Evolutionary conservation across 2,113 vertebrate species (phyloP), one percentile per base, ranked within the genome.

Genomic region (Thryonomys swinderianus): DNA sequence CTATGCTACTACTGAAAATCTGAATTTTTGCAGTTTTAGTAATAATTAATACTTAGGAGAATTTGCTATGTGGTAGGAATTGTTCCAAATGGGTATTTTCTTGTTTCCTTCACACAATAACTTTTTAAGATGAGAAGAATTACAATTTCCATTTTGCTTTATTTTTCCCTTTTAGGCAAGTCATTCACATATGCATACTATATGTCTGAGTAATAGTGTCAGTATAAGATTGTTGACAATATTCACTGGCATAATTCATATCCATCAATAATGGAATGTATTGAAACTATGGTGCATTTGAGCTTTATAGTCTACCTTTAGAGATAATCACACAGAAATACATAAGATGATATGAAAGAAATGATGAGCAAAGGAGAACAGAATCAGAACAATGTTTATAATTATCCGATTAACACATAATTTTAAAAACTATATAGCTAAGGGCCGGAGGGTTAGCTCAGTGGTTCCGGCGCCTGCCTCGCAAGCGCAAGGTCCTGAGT

Each of bases 21-120:
- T 88, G 48, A 48, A 45, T 87, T 62, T 91, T 71, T 69, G 40
- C 64, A 48, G 71, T 51, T 79, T 71, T 94, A 91, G 64, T 55
- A 82, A 78, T 2, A 88, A 45, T 45, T 79, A 40, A 5, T 23
- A 71, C 37, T 88, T 83, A 82, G 16, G 59, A 69, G 66, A 76
- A 18, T 87, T 73, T 94, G 37, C 37, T 64, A 27, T 27, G 12
- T 78, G 30, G 13, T 53, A 55, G 53, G 25, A 40, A 74, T 93
- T 82, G 66, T 67, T 93, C 76, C 69, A 76, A 84, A 79, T 5
- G 45, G 32, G 42, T 48, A 67, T 53, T 73, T 18, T 17, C n/a
- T 90, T 66, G 16, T 66, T 82, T 83, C 71, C 78, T 12, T 45
- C 78, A 14, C 53, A 69, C 17, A 62, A 13, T 88, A 91, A 88